Base-by-base conservation (phyloP, 2,797 vertebrate species). In the Pseudopleuronectes americanus region DNA sequence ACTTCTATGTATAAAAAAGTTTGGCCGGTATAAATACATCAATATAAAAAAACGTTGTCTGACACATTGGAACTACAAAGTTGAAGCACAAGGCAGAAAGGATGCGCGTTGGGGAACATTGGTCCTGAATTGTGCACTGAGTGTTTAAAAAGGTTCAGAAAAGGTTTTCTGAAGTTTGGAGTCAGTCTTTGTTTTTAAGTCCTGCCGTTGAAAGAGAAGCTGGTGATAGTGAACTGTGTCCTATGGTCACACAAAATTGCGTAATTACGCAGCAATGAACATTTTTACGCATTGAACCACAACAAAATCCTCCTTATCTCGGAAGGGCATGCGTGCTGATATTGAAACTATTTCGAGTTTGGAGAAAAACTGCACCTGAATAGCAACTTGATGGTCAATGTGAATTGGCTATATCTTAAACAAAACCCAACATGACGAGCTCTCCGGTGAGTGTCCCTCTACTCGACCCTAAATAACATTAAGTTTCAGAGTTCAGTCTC, bases 11-110 rank as follows among this genome's bases (percentile, higher is more conserved):
- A 86, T 90, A 93, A 94, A 96, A 96, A 96, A 89, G 95, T 96
- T 97, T 96, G 96, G 96, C 96, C 96, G 93, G 96, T 98, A 98
- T 97, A 99, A 99, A 99, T 97, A 99, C 94, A 95, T 96, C 95
- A 91, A 97, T 96, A 96, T 96, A 97, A 88, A 90, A 97, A 98
- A 97, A 52, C 95, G 95, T 94, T 92, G 94, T 97, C 96, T 21
- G 95, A 96, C 96, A 96, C 96, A 96, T 87, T 89, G 86, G 87
- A 95, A 95, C 90, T 94, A 97, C 94, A 97, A 96, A 95, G 89
- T 93, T 87, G 89, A 87, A 90, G 88, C 80, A 91, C 87, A 89
- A 91, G 93, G 93, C 91, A 92, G 89, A 93, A 94, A 90, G 88
- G 82, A 95, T 93, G 92, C 95, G 95, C 93, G 94, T 96, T 91